Evolutionary conservation across 1,140 invertebrate species (phyloP).

Genomic region (Halictus rubicundus): DNA sequence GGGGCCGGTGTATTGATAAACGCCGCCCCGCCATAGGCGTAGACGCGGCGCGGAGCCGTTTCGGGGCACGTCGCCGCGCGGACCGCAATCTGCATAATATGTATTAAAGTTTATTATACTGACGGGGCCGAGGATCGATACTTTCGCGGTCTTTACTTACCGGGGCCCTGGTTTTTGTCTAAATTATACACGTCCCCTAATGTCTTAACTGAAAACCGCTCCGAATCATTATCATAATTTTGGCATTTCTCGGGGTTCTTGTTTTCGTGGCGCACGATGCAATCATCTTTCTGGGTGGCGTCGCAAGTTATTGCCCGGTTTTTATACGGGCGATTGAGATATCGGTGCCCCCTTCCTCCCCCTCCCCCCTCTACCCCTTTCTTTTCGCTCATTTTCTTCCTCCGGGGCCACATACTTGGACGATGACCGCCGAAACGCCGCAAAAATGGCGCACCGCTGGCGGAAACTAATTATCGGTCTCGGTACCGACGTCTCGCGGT

Average conservation of each 20-base stretch:
- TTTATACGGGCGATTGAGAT: conserved; percentile 76
- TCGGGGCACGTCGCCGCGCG: conserved; percentile 8
- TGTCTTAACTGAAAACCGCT: conserved; percentile 80
- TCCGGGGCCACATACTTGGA: no score
- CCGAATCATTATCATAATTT: conserved; percentile 80
- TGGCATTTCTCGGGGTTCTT: conserved; percentile 73
- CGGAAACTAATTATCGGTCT: conserved; percentile 7
- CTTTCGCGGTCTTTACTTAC: conserved; percentile 72
- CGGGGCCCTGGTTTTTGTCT: conserved; percentile 69
- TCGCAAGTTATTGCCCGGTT: conserved; percentile 75
- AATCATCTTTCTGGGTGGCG: conserved; percentile 78
- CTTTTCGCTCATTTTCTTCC: neutral
- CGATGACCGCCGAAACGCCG: neutral
- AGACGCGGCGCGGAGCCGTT: neutral
- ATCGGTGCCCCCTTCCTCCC: conserved; percentile 42
- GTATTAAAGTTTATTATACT: conserved; percentile 77
- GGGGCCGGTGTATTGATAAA: conserved; percentile 20
- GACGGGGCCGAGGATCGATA: conserved; percentile 60
- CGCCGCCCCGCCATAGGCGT: conserved; percentile 33
- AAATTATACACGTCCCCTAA: conserved; percentile 79
- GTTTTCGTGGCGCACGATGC: conserved; percentile 44
- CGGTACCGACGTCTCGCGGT: neutral
- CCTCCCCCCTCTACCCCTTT: neutral
- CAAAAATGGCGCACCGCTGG: neutral
- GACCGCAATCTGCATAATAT: conserved; percentile 76